Evolutionary conservation across 2,113 vertebrate genomes (phyloP).

Genomic region (Corvus moneduloides): DNA sequence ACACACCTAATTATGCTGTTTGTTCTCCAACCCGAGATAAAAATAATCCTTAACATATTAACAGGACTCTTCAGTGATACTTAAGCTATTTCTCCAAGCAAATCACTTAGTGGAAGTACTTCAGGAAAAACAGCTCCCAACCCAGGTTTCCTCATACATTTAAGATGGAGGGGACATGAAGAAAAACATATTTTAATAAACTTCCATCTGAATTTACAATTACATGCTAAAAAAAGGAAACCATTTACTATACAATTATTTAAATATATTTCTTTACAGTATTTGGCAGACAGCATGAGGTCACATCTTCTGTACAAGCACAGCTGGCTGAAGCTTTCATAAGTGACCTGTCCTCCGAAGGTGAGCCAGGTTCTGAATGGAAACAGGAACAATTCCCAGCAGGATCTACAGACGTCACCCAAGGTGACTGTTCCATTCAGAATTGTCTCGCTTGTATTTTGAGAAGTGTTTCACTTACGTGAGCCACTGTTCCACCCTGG

Average conservation of each 20-base stretch:
- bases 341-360: background rate
- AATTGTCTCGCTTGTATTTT: background rate
- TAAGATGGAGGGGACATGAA: background rate
- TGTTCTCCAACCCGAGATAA: background rate
- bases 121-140: background rate
- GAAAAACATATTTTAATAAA: background rate
- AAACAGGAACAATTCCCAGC: background rate
- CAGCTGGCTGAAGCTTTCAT: background rate
- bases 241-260: background rate
- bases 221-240: background rate
- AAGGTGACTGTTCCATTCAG: background rate
- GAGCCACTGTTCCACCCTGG: background rate
- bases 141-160: background rate
- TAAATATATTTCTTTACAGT: background rate
- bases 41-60: constrained; percentile 12
- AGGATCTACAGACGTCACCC: background rate
- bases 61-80: background rate
- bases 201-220: background rate
- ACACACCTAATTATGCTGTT: constrained; percentile 8
- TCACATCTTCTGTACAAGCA: background rate
- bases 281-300: background rate
- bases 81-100: background rate
- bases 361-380: background rate
- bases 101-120: background rate
- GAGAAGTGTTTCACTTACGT: background rate